Evolutionary conservation across 2,113 vertebrate genomes (phyloP).

Genomic region (Vombatus ursinus): DNA sequence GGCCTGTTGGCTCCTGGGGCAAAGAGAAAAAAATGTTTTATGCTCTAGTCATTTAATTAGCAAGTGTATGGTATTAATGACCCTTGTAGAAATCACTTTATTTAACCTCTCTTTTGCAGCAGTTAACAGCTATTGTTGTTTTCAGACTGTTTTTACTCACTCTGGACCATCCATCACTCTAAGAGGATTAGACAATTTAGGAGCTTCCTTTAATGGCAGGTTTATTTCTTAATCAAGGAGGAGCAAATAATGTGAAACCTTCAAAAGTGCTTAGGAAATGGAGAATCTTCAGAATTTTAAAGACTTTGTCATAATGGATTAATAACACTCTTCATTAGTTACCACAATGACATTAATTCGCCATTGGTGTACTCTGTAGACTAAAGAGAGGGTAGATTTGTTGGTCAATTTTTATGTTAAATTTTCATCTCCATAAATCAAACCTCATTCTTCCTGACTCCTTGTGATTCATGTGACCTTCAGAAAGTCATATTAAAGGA

Average conservation of each 20-base stretch:
- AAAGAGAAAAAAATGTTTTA: slow-evolving; percentile 31
- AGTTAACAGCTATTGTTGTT: slow-evolving; percentile 32
- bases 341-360: fast-evolving
- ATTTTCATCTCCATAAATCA: fast-evolving
- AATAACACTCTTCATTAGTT: not conserved
- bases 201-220: slow-evolving; percentile 45
- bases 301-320: fast-evolving
- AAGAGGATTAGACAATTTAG: slow-evolving; percentile 38
- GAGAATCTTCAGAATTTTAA: not conserved
- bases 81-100: slow-evolving; percentile 42
- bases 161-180: slow-evolving; percentile 33
- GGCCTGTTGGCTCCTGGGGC: not conserved
- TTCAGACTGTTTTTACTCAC: slow-evolving; percentile 14
- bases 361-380: fast-evolving
- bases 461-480: fast-evolving
- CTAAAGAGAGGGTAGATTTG: fast-evolving
- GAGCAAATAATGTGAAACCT: slow-evolving; percentile 60
- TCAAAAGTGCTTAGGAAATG: not conserved
- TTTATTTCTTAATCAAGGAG: slow-evolving; percentile 9
- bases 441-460: fast-evolving
- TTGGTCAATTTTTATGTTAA: fast-evolving
- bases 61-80: slow-evolving; percentile 1
- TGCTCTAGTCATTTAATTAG: slow-evolving; percentile 54
- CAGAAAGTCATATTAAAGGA: not conserved
- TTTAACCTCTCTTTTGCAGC: not conserved